Evolutionary conservation across 2,113 vertebrate genomes (phyloP), one percentile per base, ranked within the genome.

Genomic region (Pimephales promelas): DNA sequence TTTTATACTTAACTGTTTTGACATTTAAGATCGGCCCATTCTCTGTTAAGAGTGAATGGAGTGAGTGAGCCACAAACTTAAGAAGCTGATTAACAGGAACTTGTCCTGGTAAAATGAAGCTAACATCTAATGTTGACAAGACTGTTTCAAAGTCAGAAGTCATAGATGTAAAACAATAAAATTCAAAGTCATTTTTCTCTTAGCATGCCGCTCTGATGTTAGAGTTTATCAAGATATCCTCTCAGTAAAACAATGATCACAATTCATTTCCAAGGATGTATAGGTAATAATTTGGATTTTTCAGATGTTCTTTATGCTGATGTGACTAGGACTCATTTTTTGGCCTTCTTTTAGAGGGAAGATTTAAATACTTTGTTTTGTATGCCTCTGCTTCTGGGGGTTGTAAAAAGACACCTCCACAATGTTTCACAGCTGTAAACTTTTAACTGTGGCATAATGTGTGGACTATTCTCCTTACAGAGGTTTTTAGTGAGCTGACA

Each of bases 91-190:
- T 92, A 91, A 87, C 79, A 89, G 92, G 91, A 88, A n/a, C 5
- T 7, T 43, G 49, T 89, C 90, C 90, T 92, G 88, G 85, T 93
- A 90, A 93, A 89, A 93, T 93, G 91, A 93, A 89, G 92, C 91
- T 83, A 85, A 79, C 79, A 14, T 87, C 71, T 74, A 22, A 54
- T 9, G 2, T 52, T 77, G 22, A 47, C 54, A 13, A 76, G 74
- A 57, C 74, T 57, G 24, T 84, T 84, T 62, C n/a, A 61, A 31
- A 49, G 73, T 76, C 49, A 54, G n/a, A n/a, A 31, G 31, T 1
- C 68, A n/a, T 76, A 76, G 31, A 61, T 79, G 43, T 68, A 34
- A 68, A 79, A 56, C 68, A n/a, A 43, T 45, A 3, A 16, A 49
- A 81, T 28, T 68, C 28, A 10, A 26, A 18, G 57, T 70, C 9